Percentiles rank a stretch among this genome's conserved stretches.
Conservation (phyloP, 1,140 invertebrate genomes). For the Hycleus cichorii region DNA sequence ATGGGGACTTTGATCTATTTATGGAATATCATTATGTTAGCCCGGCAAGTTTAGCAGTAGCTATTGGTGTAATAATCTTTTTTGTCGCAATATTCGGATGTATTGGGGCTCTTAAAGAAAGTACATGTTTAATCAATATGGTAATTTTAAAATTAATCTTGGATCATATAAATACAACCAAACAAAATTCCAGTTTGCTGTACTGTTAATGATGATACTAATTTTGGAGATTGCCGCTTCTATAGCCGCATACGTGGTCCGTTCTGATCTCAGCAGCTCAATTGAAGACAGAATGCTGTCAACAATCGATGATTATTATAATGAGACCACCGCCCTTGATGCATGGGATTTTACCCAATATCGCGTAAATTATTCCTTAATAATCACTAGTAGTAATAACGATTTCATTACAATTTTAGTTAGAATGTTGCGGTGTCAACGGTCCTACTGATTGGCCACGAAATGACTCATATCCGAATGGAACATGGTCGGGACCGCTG, state of each 20-base stretch:
- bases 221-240: constrained; percentile 74
- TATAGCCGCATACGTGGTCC: constrained; percentile 68
- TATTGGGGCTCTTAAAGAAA: constrained; percentile 74
- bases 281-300: constrained; percentile 51
- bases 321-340: constrained; percentile 41
- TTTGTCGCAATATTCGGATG: constrained; percentile 74
- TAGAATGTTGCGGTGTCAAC: constrained; percentile 68
- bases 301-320: constrained; percentile 50
- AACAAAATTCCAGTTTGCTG: constrained; percentile 59
- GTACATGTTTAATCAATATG: constrained; percentile 70
- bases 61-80: constrained; percentile 68
- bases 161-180: too few relatives aligned
- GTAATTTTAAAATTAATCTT: constrained; percentile 44
- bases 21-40: constrained; percentile 60
- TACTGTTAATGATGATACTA: constrained; percentile 67
- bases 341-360: constrained; percentile 61
- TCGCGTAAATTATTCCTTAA: constrained; percentile 41
- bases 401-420: constrained; percentile 43
- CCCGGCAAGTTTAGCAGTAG: constrained; percentile 65
- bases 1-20: constrained; percentile 64
- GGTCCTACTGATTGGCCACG: constrained; percentile 54
- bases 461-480: too few relatives aligned
- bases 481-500: too few relatives aligned
- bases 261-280: constrained; percentile 51
- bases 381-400: background rate